A percentile compares a stretch with the other conserved stretches of the same genome.
Evolutionary conservation across 2,797 vertebrate species (phyloP).

Genomic region (Anolis apletophallus): DNA sequence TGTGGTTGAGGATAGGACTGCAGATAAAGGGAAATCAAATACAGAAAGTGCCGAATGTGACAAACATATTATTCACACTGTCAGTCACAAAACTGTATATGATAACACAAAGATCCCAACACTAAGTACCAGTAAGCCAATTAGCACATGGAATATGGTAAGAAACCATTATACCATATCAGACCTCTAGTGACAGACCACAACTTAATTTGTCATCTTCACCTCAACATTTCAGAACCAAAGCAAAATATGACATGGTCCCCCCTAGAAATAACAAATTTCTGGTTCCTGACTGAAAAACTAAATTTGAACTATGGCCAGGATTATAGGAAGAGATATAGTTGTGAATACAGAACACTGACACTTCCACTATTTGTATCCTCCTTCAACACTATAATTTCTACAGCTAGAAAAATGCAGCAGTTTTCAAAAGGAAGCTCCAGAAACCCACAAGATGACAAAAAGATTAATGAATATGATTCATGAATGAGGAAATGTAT

Average conservation of each 20-base stretch:
- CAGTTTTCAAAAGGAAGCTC: background rate
- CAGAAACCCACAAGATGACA: background rate
- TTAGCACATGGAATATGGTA: background rate
- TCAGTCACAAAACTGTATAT: background rate
- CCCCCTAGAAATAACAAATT: background rate
- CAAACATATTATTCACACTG: background rate
- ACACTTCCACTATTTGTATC: background rate
- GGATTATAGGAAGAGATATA: background rate
- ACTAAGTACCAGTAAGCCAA: background rate
- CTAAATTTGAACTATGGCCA: too few relatives aligned
- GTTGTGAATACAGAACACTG: background rate
- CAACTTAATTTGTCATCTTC: background rate
- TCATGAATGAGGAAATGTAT: slow-evolving; percentile 17
- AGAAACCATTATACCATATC: background rate
- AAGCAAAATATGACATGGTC: background rate
- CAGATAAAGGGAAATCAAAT: background rate
- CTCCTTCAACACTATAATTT: background rate
- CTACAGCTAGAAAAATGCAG: background rate
- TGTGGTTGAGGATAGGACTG: background rate
- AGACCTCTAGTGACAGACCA: background rate
- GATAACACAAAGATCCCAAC: background rate
- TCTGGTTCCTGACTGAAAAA: background rate
- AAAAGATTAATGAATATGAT: accelerated
- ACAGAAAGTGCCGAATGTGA: background rate
- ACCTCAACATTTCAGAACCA: background rate